phyloP scores from a whole-genome alignment of 1,140 invertebrate genomes.

The Tribolium madens region DNA sequence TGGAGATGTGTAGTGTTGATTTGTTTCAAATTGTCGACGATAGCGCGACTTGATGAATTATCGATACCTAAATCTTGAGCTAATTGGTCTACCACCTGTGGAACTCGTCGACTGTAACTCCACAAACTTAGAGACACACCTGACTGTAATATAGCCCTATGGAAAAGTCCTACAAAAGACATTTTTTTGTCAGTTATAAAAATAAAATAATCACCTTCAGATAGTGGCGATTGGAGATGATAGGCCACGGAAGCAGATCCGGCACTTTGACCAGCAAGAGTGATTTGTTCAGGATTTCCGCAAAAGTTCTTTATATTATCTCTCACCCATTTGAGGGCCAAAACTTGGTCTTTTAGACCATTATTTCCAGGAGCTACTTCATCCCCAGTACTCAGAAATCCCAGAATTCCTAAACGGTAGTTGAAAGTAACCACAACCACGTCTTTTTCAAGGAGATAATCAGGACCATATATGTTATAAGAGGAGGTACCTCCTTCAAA shows the following conservation, averaged over 20 bases:
- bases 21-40: conserved; percentile 49
- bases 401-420: conserved; percentile 77
- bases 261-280: conserved; percentile 77
- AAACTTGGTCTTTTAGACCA: conserved; percentile 80
- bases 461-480: conserved; percentile 73
- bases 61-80: conserved; percentile 45
- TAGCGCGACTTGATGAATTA: conserved; percentile 28
- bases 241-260: conserved; percentile 74
- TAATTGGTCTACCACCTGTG: conserved; percentile 42
- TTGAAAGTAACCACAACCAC: conserved; percentile 79
- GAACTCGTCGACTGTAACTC: conserved; percentile 48
- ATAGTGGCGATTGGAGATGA: conserved; percentile 75
- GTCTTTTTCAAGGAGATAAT: conserved; percentile 74
- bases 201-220: conserved; percentile 66
- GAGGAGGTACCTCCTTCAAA: conserved; percentile 74
- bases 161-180: not conserved
- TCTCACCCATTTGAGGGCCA: conserved; percentile 77
- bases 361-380: conserved; percentile 74
- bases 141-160: not conserved
- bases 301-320: conserved; percentile 78
- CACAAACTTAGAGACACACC: conserved; percentile 46
- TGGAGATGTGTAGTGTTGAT: conserved; percentile 45
- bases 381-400: conserved; percentile 65
- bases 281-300: conserved; percentile 77
- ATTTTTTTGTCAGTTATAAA: not conserved